Evolutionary conservation across 2,797 vertebrate species (phyloP).

Genomic region (Enteromius fasciolatus): DNA sequence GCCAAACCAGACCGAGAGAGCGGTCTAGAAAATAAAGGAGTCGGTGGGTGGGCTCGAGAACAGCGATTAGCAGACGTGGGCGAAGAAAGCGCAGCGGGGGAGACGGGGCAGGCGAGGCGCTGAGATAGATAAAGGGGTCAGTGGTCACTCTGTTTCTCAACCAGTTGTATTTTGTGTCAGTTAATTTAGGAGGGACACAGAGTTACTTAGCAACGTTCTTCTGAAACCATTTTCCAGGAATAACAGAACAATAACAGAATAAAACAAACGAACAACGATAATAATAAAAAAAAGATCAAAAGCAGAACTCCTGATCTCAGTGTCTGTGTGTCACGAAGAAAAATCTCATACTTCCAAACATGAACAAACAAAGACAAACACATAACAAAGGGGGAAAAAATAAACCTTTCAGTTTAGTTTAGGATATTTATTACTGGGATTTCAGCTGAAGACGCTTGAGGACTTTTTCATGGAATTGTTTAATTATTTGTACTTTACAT

Average conservation of each 20-base stretch:
- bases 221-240: constrained; percentile 85
- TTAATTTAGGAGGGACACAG: constrained; percentile 86
- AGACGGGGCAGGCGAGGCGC: constrained; percentile 66
- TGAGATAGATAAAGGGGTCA: constrained; percentile 71
- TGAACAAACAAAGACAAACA: constrained; percentile 82
- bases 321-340: constrained; percentile 68
- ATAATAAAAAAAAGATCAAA: constrained; percentile 74
- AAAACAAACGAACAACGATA: constrained; percentile 62
- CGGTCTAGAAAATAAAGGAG: background rate
- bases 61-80: background rate
- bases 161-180: constrained; percentile 85
- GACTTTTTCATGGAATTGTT: constrained; percentile 99
- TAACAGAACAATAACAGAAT: constrained; percentile 71
- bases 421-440: constrained; percentile 96
- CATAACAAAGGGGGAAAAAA: constrained; percentile 77
- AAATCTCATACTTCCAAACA: constrained; percentile 85
- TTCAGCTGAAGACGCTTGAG: constrained; percentile 93
- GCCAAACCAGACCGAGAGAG: background rate
- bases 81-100: background rate
- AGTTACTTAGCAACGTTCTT: constrained; percentile 85
- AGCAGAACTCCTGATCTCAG: constrained; percentile 71
- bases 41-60: background rate
- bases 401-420: constrained; percentile 89
- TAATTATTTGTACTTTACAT: constrained; percentile 99
- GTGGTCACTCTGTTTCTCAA: constrained; percentile 85